Conservation (phyloP, 2,888 invertebrate genomes). For the Bimastos eiseni region DNA sequence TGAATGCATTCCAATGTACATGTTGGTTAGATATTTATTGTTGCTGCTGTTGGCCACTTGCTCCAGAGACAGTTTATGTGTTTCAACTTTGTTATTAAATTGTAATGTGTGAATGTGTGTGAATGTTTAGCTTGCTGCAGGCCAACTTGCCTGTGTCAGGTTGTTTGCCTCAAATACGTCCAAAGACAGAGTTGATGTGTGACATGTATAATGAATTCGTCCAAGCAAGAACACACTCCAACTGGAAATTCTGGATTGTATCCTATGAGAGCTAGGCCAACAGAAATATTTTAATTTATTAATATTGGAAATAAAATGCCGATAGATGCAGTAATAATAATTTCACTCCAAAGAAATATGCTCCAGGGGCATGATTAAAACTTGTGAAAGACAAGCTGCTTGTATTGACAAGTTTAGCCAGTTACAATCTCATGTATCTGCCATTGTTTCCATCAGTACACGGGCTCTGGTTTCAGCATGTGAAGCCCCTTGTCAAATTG, state of each 20-base stretch:
- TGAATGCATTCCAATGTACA: too few relatives aligned
- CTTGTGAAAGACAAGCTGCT: neutral
- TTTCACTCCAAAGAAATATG: neutral
- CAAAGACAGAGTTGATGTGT: neutral
- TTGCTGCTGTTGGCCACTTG: neutral
- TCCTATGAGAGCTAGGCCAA: neutral
- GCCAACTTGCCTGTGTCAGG: slow-evolving; percentile 9
- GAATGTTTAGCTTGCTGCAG: slow-evolving; percentile 7
- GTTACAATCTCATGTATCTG: neutral
- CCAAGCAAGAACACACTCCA: neutral
- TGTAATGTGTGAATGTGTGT: neutral
- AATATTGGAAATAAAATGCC: neutral
- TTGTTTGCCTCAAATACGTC: neutral
- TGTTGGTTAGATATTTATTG: neutral
- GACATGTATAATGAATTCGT: neutral
- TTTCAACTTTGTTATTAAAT: neutral
- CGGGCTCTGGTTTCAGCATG: too few relatives aligned
- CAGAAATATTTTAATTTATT: neutral
- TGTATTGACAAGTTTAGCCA: neutral
- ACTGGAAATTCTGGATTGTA: slow-evolving; percentile 26
- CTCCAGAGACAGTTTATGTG: neutral
- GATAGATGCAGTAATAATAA: neutral
- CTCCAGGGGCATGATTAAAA: neutral
- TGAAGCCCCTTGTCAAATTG: neutral
- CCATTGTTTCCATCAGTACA: too few relatives aligned